Evolutionary conservation across 1,140 invertebrate genomes (phyloP).

Genomic region (Coenobita brevimanus): DNA sequence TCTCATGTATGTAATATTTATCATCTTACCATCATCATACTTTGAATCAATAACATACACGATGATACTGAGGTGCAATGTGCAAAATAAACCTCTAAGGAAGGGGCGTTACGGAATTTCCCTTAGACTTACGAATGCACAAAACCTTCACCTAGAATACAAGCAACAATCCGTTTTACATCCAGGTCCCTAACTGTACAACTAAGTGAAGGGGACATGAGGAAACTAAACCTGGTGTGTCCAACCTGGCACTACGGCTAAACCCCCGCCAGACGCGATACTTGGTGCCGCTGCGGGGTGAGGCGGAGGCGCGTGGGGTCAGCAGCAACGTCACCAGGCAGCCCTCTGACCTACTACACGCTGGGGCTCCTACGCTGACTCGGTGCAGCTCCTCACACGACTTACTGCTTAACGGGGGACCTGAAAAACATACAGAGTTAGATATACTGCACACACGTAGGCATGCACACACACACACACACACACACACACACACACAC

Average conservation of each 20-base stretch:
- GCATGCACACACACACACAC: constrained; percentile 38
- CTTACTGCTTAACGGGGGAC: constrained; percentile 33
- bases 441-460: neutral
- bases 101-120: no score
- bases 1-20: no score
- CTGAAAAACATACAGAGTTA: neutral
- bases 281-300: constrained; percentile 33
- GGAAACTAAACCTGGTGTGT: no score
- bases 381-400: constrained; percentile 59
- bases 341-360: constrained; percentile 52
- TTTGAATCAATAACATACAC: no score
- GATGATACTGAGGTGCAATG: no score
- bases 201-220: no score
- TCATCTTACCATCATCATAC: no score
- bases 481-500: constrained; percentile 34
- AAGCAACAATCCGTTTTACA: no score
- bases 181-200: no score
- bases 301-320: constrained; percentile 14
- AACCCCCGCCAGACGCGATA: constrained; percentile 58
- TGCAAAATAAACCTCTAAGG: no score
- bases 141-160: no score
- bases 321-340: constrained; percentile 52
- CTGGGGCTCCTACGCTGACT: constrained; percentile 22
- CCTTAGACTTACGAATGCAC: no score
- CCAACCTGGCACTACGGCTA: constrained; percentile 52